Percentiles rank a stretch among this genome's conserved stretches.
These are phyloP conservation scores for Chroicocephalus ridibundus DNA, from an alignment of 2,113 vertebrate species.

Conservation along the genomic window DNA sequence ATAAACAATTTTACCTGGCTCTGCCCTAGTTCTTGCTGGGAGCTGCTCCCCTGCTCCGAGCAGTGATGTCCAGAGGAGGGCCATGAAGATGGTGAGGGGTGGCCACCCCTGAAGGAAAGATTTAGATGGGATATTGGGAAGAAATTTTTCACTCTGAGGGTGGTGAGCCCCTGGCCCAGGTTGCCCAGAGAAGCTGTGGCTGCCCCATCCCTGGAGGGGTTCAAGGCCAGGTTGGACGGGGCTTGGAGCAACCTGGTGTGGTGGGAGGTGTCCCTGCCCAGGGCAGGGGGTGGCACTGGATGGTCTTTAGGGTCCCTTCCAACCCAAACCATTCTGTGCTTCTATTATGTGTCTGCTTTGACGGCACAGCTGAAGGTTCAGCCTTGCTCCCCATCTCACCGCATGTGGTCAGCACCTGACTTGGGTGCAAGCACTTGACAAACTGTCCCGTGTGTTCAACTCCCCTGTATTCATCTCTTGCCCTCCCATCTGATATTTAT, in stretches of 20 bases:
- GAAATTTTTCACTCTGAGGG: not conserved
- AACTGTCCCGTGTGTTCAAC: not conserved
- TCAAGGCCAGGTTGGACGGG: not conserved
- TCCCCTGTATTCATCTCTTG: not conserved
- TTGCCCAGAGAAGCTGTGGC: not conserved
- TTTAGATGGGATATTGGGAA: not conserved
- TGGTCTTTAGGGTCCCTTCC: not conserved
- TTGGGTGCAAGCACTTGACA: not conserved
- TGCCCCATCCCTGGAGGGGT: not conserved
- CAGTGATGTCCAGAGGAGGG: not conserved
- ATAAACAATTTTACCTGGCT: not conserved
- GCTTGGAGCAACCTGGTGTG: not conserved
- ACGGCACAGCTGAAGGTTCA: not conserved
- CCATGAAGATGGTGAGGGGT: not conserved
- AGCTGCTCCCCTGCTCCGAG: not conserved
- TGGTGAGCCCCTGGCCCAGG: not conserved
- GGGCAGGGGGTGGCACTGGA: not conserved
- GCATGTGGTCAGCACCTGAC: accelerated
- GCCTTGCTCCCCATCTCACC: not conserved
- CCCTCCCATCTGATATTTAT: not conserved
- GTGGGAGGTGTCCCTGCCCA: not conserved
- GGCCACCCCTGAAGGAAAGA: not conserved
- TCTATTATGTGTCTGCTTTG: not conserved
- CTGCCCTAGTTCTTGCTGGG: not conserved
- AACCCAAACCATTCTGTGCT: not conserved